Evolutionary conservation across 2,113 vertebrate species (phyloP).

Genomic region (Origma solitaria): DNA sequence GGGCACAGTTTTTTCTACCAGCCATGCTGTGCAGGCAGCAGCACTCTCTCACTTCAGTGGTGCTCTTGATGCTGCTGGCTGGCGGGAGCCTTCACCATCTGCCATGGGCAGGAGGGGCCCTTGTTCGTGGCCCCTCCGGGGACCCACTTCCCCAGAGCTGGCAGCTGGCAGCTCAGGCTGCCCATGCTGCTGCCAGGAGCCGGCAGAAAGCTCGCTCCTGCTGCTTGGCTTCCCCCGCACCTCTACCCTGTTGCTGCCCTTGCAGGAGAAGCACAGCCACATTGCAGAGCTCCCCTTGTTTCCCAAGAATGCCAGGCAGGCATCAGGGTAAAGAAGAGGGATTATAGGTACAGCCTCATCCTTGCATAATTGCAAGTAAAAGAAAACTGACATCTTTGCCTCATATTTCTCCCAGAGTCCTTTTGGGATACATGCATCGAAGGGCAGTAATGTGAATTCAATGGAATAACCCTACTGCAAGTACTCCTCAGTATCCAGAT

Average conservation of each 20-base stretch:
- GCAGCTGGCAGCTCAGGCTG: not conserved
- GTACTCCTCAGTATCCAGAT: not conserved
- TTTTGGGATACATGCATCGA: not conserved
- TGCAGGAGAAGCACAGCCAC: not conserved
- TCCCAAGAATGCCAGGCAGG: not conserved
- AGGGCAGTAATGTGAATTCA: not conserved
- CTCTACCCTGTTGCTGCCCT: not conserved
- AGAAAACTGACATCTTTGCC: not conserved
- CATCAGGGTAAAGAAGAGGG: not conserved
- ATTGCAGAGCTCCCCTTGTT: not conserved
- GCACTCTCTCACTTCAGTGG: not conserved
- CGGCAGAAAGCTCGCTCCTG: not conserved
- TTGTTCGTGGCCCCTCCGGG: rapidly evolving
- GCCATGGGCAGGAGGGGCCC: not conserved
- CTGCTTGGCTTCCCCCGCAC: rapidly evolving
- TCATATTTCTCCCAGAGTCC: not conserved
- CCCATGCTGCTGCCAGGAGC: not conserved
- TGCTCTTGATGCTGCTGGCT: not conserved
- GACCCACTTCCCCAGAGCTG: not conserved
- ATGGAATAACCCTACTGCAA: not conserved
- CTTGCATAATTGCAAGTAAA: not conserved
- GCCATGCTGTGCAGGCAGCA: not conserved
- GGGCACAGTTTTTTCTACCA: not conserved
- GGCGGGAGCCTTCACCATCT: not conserved
- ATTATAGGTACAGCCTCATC: not conserved